Base-by-base conservation (phyloP, 2,888 invertebrate genomes). In the Aethes cnicana region DNA sequence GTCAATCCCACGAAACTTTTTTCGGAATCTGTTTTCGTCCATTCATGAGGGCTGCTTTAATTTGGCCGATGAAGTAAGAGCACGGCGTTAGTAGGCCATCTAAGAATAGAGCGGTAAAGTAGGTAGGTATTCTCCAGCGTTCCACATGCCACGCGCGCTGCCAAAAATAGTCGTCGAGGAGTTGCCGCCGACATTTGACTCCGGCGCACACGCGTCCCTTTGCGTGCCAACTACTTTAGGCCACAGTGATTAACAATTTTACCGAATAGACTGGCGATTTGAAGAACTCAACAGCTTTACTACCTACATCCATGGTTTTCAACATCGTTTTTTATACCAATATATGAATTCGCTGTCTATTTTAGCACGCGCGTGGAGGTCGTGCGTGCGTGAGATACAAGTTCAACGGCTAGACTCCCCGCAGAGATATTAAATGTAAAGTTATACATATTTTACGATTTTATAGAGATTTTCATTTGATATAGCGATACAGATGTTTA, bases 111-210 rank as follows among this genome's bases (percentile, higher is more conserved):
- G 66, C 67, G 63, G 75, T 75, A 75, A 67, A 64, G 75, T 76
- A 75, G 73, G 77, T 80, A 74, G 74, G 74, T 77, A 77, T 83
- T 77, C 81, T 87, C 84, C 87, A 86, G 85, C 82, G 83, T 75
- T 75, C 81, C 79, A 79, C 82, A 87, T 87, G 79, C 84, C 79
- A 74, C 72, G 73, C 77, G 69, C 74, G 77, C 73, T 72, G 72
- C 79, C 81, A 66, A 81, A 88, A 88, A 88, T 87, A 87, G 83
- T 73, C 74, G 56, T 66, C 66, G 66, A 62, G 72, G 62, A 59
- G 68, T 57, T 62, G 67, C 65, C 68, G 65, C 67, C 68, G 82
- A 81, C 69, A 82, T 75, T 63, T 66, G 74, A 83, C 71, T 72
- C 80, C 71, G 62, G 26, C 50, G 49, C 41, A n/a, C 53, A 54